Percentiles rank a stretch among this genome's conserved stretches.
Conservation (phyloP, 2,113 vertebrate species). For the Leptobrachium leishanense region DNA sequence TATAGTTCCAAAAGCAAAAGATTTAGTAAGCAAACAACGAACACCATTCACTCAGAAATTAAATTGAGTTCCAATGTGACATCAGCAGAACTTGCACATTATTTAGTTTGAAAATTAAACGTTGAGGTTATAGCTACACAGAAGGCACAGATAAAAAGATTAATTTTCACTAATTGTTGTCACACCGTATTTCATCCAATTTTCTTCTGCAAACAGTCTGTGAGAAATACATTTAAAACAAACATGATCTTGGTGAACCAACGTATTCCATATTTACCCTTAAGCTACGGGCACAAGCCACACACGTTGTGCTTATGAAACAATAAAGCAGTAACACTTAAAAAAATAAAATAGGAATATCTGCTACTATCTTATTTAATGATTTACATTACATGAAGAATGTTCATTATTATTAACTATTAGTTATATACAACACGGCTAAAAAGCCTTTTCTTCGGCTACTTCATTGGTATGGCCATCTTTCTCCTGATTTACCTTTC, state of each 20-base stretch:
- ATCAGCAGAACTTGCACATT: constrained; percentile 56
- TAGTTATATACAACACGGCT: too few relatives aligned
- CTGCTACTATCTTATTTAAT: too few relatives aligned
- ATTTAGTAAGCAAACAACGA: constrained; percentile 53
- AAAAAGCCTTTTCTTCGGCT: too few relatives aligned
- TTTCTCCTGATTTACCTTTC: too few relatives aligned
- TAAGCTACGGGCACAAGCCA: too few relatives aligned
- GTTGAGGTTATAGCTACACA: constrained; percentile 32
- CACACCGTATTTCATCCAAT: constrained; percentile 37
- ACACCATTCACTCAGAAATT: constrained; percentile 51
- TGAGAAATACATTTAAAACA: constrained; percentile 1
- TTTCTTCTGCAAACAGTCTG: constrained; percentile 26
- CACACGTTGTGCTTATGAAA: too few relatives aligned
- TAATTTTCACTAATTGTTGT: constrained; percentile 44
- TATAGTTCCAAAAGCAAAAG: constrained; percentile 55
- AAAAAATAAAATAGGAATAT: too few relatives aligned
- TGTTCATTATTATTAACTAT: too few relatives aligned
- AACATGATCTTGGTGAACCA: not conserved
- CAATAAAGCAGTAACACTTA: too few relatives aligned
- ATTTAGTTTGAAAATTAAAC: constrained; percentile 51
- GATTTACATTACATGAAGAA: too few relatives aligned
- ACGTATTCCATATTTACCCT: too few relatives aligned
- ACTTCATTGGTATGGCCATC: too few relatives aligned
- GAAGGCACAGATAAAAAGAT: constrained; percentile 34
- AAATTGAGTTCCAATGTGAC: constrained; percentile 46